These are phyloP conservation scores for Megaustenia siamemsis DNA, from an alignment of 2,888 invertebrate species.

Conservation along the genomic window DNA sequence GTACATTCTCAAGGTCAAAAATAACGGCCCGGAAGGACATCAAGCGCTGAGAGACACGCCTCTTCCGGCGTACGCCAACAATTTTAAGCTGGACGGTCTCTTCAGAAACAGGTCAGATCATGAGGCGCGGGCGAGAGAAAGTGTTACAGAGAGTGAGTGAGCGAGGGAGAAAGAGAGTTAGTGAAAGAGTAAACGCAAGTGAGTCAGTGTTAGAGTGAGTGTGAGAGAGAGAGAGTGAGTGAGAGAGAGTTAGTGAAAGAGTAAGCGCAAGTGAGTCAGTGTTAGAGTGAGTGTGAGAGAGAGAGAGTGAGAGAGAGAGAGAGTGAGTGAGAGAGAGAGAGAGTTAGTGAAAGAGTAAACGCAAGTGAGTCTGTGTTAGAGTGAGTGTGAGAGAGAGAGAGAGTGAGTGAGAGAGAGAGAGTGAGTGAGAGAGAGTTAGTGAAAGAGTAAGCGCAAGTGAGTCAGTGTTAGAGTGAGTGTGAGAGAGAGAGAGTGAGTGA, in stretches of 20 bases:
- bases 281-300: not conserved
- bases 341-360: not conserved
- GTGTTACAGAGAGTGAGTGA: too few relatives aligned
- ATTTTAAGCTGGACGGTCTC: conserved; percentile 13
- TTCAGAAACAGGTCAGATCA: not conserved
- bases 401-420: not conserved
- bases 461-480: not conserved
- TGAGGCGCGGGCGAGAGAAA: too few relatives aligned
- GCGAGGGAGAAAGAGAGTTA: not conserved
- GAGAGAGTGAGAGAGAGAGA: not conserved
- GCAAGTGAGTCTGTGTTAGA: not conserved
- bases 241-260: not conserved
- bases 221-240: not conserved
- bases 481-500: not conserved
- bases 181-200: too few relatives aligned
- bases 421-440: not conserved
- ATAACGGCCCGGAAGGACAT: not conserved
- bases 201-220: not conserved
- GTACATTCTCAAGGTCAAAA: not conserved
- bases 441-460: not conserved
- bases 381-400: not conserved
- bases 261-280: too few relatives aligned
- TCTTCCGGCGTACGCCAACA: not conserved
- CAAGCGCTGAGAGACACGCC: not conserved
- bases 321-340: not conserved